These are phyloP conservation scores for Brenthis hecate DNA, from an alignment of 2,888 invertebrate species.

Conservation along the genomic window DNA sequence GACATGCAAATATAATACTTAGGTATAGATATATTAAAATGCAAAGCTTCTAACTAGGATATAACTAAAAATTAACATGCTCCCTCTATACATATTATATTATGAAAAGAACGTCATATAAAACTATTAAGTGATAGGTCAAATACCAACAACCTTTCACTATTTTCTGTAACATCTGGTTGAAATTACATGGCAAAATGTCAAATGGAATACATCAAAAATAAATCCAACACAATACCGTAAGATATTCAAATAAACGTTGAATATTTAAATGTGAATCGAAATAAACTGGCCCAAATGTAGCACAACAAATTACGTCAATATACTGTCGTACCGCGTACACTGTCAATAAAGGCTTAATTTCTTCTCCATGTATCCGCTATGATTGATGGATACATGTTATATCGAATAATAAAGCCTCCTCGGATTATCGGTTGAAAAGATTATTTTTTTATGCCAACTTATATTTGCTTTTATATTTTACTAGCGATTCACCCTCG, in stretches of 20 bases:
- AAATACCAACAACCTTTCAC: not conserved
- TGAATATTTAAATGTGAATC: slow-evolving; percentile 28
- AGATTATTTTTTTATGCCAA: slow-evolving; percentile 40
- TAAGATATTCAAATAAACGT: slow-evolving; percentile 7
- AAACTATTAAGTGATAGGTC: not conserved
- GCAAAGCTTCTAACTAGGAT: too few relatives aligned
- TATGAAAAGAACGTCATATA: too few relatives aligned
- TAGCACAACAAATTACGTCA: slow-evolving; percentile 38
- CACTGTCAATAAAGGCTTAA: slow-evolving; percentile 59
- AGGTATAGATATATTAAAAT: too few relatives aligned
- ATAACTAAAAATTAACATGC: too few relatives aligned
- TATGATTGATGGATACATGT: slow-evolving; percentile 61
- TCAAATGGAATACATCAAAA: slow-evolving; percentile 3
- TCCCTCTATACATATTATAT: too few relatives aligned
- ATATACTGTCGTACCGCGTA: slow-evolving; percentile 35
- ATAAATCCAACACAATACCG: not conserved
- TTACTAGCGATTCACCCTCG: too few relatives aligned
- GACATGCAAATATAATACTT: too few relatives aligned
- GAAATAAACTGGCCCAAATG: slow-evolving; percentile 33
- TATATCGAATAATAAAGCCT: slow-evolving; percentile 48
- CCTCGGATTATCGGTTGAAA: slow-evolving; percentile 55
- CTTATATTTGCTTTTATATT: too few relatives aligned
- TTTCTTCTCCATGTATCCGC: slow-evolving; percentile 56
- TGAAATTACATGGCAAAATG: not conserved
- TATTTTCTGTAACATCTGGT: not conserved